A percentile compares a stretch with the other conserved stretches of the same genome.
These are phyloP conservation scores for Drosophila colorata DNA, from an alignment of 2,888 invertebrate genomes.

Conservation along the genomic window DNA sequence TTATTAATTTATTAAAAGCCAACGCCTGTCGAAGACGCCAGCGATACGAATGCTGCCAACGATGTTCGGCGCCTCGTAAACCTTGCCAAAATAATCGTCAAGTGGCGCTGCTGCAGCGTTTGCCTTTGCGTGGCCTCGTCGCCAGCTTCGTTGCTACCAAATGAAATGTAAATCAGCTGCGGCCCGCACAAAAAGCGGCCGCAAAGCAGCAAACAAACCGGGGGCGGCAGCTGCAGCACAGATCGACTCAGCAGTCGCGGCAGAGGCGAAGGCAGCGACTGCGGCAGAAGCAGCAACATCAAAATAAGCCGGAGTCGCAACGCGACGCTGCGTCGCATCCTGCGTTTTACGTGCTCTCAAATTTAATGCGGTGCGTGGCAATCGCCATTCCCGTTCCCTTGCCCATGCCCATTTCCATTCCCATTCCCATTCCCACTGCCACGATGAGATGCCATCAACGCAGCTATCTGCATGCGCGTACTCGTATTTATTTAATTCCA, in stretches of 20 bases:
- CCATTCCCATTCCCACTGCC: constrained; percentile 27
- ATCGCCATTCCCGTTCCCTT: constrained; percentile 46
- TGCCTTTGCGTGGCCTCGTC: constrained; percentile 9
- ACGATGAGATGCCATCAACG: constrained; percentile 26
- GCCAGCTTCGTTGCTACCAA: constrained; percentile 37
- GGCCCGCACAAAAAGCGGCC: constrained; percentile 51
- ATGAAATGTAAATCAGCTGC: constrained; percentile 75
- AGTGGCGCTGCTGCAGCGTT: constrained; percentile 28
- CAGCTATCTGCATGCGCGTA: constrained; percentile 39
- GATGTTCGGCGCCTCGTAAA: constrained; percentile 71
- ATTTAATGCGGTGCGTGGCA: constrained; percentile 71
- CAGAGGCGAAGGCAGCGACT: neutral
- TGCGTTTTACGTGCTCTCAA: constrained; percentile 63
- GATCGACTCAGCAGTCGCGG: neutral
- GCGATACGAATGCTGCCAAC: constrained; percentile 31
- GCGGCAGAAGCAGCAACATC: constrained; percentile 14
- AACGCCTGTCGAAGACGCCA: constrained; percentile 37
- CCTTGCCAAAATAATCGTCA: constrained; percentile 67
- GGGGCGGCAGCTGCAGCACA: constrained; percentile 14
- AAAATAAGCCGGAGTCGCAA: constrained; percentile 52
- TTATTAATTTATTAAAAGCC: constrained; percentile 79
- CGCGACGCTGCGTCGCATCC: constrained; percentile 22
- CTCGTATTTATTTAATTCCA: constrained; percentile 78
- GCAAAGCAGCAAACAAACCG: constrained; percentile 48
- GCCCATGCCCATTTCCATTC: constrained; percentile 26